Base-by-base conservation (phyloP, 2,888 invertebrate species). In the Oxycera nigricornis region DNA sequence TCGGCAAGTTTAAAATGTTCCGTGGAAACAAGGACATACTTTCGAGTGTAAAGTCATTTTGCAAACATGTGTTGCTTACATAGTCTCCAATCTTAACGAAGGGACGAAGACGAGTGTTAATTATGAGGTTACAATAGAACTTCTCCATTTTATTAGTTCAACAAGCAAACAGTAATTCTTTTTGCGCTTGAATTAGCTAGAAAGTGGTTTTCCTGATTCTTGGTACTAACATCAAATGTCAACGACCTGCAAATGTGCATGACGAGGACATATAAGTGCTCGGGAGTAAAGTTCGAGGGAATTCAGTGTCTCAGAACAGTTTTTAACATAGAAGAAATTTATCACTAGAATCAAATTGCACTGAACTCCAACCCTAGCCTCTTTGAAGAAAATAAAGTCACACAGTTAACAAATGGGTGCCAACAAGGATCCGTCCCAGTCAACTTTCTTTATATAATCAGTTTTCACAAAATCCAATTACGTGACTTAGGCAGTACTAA, bases 1-100 rank as follows among this genome's bases (percentile, higher is more conserved):
- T 73, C 73, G 30, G 73, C 52, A 61, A 72, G 65, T 68, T 73
- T 73, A 50, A 73, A 75, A 68, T 26, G 50, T 3, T 68, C 52
- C 50, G 28, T 6, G 31, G 14, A 4, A 17, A 7, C 35, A 17
- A 24, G 20, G 17, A 26, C 4, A 22, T 50, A 30, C 41, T 65
- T 9, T 30, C 17, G 52, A 24, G 46, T 22, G 62, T 35, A 20
- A 62, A 35, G 26, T 62, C 22, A 35, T 26, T 24, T 31, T 2
- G 46, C 7, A 17, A 46, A 50, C 22, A 20, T 50, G 50, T 14
- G 17, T n/a, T 28, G 28, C 14, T 26, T 30, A 28, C 9, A 39
- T 30, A 65, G n/a, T n/a, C n/a, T 17, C 39, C 3, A 26, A 62
- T 20, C 28, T 30, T 14, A 14, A 9, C 59, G 14, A 14, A 11